Base-by-base conservation (phyloP, 2,113 vertebrate genomes). In the Chamaetylas fuelleborni region DNA sequence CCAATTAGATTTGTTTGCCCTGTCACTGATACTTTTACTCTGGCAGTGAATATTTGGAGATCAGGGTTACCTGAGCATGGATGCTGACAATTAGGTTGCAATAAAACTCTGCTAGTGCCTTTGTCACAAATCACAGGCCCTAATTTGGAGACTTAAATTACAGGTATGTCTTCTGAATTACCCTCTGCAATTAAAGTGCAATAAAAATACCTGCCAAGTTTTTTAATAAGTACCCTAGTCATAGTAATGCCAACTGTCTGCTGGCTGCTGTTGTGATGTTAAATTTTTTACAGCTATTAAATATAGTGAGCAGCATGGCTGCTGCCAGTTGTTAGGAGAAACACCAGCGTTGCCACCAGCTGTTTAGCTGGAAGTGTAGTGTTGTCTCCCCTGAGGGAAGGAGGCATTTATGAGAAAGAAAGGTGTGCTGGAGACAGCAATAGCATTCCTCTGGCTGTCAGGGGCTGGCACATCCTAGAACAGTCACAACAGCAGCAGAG, bases 81-180 rank as follows among this genome's bases (percentile, higher is more conserved):
- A 77, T 18, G 47, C 56, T 88, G 92, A 70, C 47, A 81, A 45
- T 70, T 93, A 51, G 77, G 26, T 48, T 84, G 67, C 77, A 83
- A 31, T 80, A 91, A 83, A 91, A 73, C 50, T 71, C 24, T 80
- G 9, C 56, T 45, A 33, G 29, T 34, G 11, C 22, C 61, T 40
- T 66, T 12, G 2, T 81, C 29, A 31, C 89, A 91, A 96, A 91
- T 85, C 79, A 70, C 26, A 86, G 42, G 19, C 1, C 3, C 19
- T 81, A 58, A 86, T 91, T 67, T 81, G 84, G 69, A 76, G n/a
- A 36, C 43, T 87, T 81, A 74, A 91, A 85, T 94, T 89, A 62
- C 56, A 89, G 60, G 15, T 85, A 67, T 79, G 34, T 80, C 76
- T 80, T 76, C 45, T 45, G 54, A 80, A 66, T 84, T 92, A 57